Base-by-base conservation (phyloP, 2,888 invertebrate genomes). In the Graphium colonna region DNA sequence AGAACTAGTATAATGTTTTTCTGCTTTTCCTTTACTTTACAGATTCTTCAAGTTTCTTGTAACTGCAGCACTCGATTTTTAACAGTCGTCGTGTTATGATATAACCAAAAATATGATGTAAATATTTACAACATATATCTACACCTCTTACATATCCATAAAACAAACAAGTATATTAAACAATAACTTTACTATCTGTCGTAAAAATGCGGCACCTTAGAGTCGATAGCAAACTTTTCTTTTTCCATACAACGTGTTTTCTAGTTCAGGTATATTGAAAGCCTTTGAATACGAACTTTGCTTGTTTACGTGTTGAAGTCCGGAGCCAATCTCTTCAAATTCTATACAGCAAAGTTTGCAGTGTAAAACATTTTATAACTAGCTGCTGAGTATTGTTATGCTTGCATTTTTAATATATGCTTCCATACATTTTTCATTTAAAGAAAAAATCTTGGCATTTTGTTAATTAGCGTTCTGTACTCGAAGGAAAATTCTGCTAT, bases 301-400 rank as follows among this genome's bases (percentile, higher is more conserved):
- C 70, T 77, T 80, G 78, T 83, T 82, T 82, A 77, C 49, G 73
- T 62, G 74, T 69, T 74, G 75, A 74, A 67, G 84, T 53, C 43
- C 79, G 83, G 82, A 78, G 78, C 77, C 79, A 83, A 80, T 81
- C 73, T 75, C 65, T 57, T 62, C 68, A 73, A 73, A 81, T 80
- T 82, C 75, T 75, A 77, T 81, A 79, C 79, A 79, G 83, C 82
- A 75, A 68, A 78, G 71, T 77, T 69, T 57, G 57, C 60, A 58
- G 68, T 75, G 72, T 72, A 79, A 79, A 83, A 84, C 81, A 82
- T 77, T 77, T 75, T 71, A 65, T 59, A 56, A 63, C 59, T 59
- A 69, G 75, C 74, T 73, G 72, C 76, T 73, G 73, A 3, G 33
- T 9, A n/a, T 33, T 5, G 9, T 10, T 33, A 9, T 33, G 33